Percentiles rank a stretch among this genome's conserved stretches.
Conservation (phyloP, 2,888 invertebrate genomes). For the Flexamia atlantica region DNA sequence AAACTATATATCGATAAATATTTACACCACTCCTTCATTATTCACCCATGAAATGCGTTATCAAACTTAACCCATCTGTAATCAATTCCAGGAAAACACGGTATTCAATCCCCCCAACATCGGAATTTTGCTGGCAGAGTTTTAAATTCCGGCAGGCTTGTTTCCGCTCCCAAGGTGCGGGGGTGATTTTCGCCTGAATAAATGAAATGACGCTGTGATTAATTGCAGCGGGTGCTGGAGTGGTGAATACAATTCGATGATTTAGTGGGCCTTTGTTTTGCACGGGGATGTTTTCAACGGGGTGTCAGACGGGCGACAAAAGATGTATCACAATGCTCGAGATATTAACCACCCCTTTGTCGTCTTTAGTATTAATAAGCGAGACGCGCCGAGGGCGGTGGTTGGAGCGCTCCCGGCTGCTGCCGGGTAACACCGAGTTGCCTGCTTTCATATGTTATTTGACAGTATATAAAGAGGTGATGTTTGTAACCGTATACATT, state of each 20-base stretch:
- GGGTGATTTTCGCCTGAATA: constrained; percentile 48
- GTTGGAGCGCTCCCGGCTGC: neutral
- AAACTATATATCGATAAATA: no score
- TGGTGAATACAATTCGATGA: constrained; percentile 65
- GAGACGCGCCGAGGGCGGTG: neutral
- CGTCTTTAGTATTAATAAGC: constrained; percentile 55
- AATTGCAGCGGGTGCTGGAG: constrained; percentile 67
- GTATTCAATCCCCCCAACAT: constrained; percentile 15
- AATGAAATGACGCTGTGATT: constrained; percentile 55
- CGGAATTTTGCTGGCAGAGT: constrained; percentile 23
- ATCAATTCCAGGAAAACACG: neutral
- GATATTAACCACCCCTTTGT: constrained; percentile 63
- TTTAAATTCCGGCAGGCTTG: constrained; percentile 26
- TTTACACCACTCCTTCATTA: no score
- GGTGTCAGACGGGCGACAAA: constrained; percentile 61
- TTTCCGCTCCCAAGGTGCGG: constrained; percentile 45
- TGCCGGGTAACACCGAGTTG: neutral
- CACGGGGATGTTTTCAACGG: constrained; percentile 59
- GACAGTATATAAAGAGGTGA: no score
- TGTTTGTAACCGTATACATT: no score
- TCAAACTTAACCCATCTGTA: constrained; percentile 1
- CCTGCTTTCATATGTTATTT: neutral
- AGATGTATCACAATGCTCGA: constrained; percentile 64
- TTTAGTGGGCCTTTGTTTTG: constrained; percentile 66
- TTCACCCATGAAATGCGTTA: neutral